Evolutionary conservation across 2,797 vertebrate species (phyloP), one percentile per base, ranked within the genome.

Genomic region (Epinephelus awoara): DNA sequence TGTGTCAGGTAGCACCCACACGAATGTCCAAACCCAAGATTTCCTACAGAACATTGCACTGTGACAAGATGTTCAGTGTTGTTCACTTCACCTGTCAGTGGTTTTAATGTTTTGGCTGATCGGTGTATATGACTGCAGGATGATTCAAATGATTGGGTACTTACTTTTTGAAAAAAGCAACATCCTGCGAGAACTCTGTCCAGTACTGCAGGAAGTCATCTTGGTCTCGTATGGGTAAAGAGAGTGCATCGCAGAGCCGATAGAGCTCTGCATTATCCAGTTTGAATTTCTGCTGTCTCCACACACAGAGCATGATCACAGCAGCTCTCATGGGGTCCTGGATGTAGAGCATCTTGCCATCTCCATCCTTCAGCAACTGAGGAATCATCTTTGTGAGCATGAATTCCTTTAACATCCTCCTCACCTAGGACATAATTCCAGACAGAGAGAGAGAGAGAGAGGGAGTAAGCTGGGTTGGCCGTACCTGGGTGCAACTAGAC

Each of bases 301-400:
- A n/a, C n/a, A 95, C 44, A 0, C 1, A 0, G 0, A 97, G 80
- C 75, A 93, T 72, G 40, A 96, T 84, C 27, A 97, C 64, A 4
- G 96, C 97, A 19, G 96, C 88, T 12, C 83, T 90, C 56, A 97
- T 18, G 3, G 77, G 91, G 2, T 94, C 96, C 34, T 74, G 3
- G 29, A 95, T 73, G 0, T 91, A 88, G 0, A 0, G 0, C 0
- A 49, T 47, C 6, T 70, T 59, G 1, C 57, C 59, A 0, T 77
- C 18, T 0, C 18, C 5, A 0, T 91, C 80, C 2, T 74, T 82
- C 0, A 44, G 18, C 55, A 94, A 10, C 74, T 95, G 91, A 6
- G 93, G 94, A 4, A 0, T 55, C 57, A 94, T 66, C 0, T 62
- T 55, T 34, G 61, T 50, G 15, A 19, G 65, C 84, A 97, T 75